phyloP scores from a whole-genome alignment of 1,140 invertebrate genomes.

The Goniozus legneri region DNA sequence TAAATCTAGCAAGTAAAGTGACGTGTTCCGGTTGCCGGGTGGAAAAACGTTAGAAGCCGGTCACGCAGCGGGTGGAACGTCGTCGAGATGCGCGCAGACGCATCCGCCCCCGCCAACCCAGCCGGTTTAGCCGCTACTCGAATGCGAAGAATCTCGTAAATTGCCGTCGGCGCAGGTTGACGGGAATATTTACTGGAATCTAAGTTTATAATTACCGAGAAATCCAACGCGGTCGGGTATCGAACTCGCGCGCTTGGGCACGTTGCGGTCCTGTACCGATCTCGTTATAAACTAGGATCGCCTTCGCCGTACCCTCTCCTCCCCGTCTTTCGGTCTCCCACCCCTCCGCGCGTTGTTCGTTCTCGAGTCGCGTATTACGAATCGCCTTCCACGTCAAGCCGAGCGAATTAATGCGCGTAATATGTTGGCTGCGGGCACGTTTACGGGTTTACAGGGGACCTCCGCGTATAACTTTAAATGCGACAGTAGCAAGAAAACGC shows the following conservation, averaged over 20 bases:
- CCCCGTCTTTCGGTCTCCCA: conserved; percentile 21
- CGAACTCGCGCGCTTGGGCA: conserved; percentile 11
- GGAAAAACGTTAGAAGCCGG: no score
- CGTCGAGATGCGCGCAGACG: no score
- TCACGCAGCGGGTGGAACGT: no score
- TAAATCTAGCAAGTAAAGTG: no score
- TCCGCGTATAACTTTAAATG: conserved; percentile 39
- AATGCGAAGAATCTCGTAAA: conserved; percentile 39
- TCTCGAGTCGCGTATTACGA: conserved; percentile 31
- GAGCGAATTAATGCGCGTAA: conserved; percentile 48
- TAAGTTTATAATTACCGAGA: conserved; percentile 50
- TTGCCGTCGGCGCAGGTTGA: conserved; percentile 29
- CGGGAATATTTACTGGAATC: conserved; percentile 42
- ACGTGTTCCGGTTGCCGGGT: no score
- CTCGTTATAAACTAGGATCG: conserved; percentile 39
- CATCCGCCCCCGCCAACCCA: no score
- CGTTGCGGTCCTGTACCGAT: conserved; percentile 31
- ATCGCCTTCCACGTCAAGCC: conserved; percentile 40
- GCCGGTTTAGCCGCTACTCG: no score
- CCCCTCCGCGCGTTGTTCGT: conserved; percentile 9
- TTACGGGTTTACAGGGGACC: conserved; percentile 39
- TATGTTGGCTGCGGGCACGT: conserved; percentile 46
- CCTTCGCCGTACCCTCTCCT: neutral
- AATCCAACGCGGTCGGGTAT: conserved; percentile 24
- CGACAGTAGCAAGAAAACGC: neutral